A percentile compares a stretch with the other conserved stretches of the same genome.
Evolutionary conservation across 2,888 invertebrate species (phyloP).

Genomic region (Drosophila pegasa): DNA sequence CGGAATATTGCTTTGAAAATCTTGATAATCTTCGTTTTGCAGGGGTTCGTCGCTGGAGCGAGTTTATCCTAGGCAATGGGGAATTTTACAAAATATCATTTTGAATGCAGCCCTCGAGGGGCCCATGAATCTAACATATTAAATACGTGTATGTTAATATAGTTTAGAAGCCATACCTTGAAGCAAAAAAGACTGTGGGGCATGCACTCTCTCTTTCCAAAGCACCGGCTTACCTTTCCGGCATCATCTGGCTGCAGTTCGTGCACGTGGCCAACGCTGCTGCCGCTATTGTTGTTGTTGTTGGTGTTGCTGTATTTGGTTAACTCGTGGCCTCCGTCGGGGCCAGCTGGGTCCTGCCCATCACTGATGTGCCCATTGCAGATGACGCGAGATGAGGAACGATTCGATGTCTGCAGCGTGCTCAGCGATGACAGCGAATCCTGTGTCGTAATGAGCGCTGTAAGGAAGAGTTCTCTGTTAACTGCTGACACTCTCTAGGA

Average conservation of each 20-base stretch:
- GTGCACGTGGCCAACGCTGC: conserved; percentile 60
- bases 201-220: conserved; percentile 92
- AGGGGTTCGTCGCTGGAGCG: conserved; percentile 49
- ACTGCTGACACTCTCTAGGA: rapidly evolving
- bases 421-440: conserved; percentile 75
- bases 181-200: conserved; percentile 93
- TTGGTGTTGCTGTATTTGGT: conserved; percentile 40
- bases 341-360: conserved; percentile 32
- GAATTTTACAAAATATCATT: conserved; percentile 37
- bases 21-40: conserved; percentile 34
- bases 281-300: conserved; percentile 25
- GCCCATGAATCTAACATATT: conserved; percentile 79
- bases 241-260: conserved; percentile 77
- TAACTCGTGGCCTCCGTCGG: conserved; percentile 37
- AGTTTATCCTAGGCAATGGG: conserved; percentile 60
- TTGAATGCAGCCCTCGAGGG: conserved; percentile 26
- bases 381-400: conserved; percentile 49
- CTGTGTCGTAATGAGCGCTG: conserved; percentile 70
- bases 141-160: conserved; percentile 84
- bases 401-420: conserved; percentile 69
- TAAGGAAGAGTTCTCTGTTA: not conserved
- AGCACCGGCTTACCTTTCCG: conserved; percentile 88
- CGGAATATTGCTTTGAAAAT: conserved; percentile 27
- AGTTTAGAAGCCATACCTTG: conserved; percentile 89
- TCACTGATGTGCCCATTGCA: conserved; percentile 64